Evolutionary conservation across 2,888 invertebrate genomes (phyloP), one percentile per base, ranked within the genome.

Genomic region (Trissoscelio sp.): DNA sequence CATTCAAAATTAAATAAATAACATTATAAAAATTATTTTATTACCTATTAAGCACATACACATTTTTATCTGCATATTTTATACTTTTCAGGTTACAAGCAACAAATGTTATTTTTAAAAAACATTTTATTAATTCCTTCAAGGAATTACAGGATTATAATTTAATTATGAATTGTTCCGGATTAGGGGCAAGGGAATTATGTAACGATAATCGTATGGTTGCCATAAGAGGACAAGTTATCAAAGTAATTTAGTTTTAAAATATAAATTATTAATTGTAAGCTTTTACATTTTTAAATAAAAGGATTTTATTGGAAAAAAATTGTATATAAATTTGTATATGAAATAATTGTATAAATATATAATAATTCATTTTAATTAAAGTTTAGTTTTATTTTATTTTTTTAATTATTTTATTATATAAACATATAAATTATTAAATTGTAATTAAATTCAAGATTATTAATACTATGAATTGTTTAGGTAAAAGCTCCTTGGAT

Each of bases 401-500:
- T n/a, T n/a, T n/a, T n/a, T n/a, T n/a, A n/a, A n/a, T n/a, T n/a
- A n/a, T n/a, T n/a, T n/a, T n/a, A n/a, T n/a, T n/a, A n/a, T n/a
- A n/a, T n/a, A n/a, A n/a, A n/a, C n/a, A n/a, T n/a, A n/a, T n/a
- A n/a, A n/a, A n/a, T n/a, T n/a, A n/a, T n/a, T n/a, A n/a, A n/a
- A n/a, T n/a, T n/a, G n/a, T n/a, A n/a, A n/a, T n/a, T n/a, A n/a
- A n/a, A n/a, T n/a, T n/a, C n/a, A n/a, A n/a, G n/a, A n/a, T n/a
- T n/a, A n/a, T n/a, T n/a, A n/a, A n/a, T n/a, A n/a, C n/a, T n/a
- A n/a, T n/a, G n/a, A n/a, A n/a, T n/a, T n/a, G n/a, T n/a, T n/a
- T 4, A 95, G 94, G 94, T 95, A 0, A 93, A 94, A 70, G 98
- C 97, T 0, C 97, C 97, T 0, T 98, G 97, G 97, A 92, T 98